Percentiles rank a stretch among this genome's conserved stretches.
Conservation (phyloP, 1,140 invertebrate species). For the Magallana angulata region DNA sequence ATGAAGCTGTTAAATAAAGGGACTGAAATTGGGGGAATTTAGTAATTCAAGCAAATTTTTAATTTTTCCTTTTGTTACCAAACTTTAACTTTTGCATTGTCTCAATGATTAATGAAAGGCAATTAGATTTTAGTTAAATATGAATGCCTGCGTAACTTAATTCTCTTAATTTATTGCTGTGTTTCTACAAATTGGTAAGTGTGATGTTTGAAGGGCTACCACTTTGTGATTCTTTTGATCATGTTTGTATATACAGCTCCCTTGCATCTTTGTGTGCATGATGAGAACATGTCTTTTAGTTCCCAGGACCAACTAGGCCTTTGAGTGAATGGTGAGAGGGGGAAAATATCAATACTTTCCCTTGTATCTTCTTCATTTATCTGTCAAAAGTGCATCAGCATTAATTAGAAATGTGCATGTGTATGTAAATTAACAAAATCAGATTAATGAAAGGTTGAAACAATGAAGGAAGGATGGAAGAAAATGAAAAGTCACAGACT, state of each 20-base stretch:
- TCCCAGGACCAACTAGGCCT: not conserved
- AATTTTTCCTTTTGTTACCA: too few species aligned
- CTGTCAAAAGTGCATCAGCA: conserved; percentile 21
- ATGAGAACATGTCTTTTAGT: not conserved
- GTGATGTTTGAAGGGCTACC: not conserved
- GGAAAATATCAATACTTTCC: not conserved
- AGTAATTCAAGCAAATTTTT: too few species aligned
- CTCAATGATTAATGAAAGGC: too few species aligned
- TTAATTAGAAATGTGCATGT: conserved; percentile 18
- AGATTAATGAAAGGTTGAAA: too few species aligned
- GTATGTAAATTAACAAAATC: not conserved
- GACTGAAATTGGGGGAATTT: too few species aligned
- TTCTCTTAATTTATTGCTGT: not conserved
- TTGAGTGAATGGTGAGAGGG: not conserved
- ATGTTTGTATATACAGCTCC: not conserved
- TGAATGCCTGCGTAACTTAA: not conserved
- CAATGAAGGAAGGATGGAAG: not conserved
- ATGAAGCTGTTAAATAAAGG: too few species aligned
- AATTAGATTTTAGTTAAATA: not conserved
- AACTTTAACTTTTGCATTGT: too few species aligned
- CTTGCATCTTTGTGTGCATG: not conserved
- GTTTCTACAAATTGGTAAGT: not conserved
- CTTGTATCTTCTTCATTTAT: conserved; percentile 22
- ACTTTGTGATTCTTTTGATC: not conserved
- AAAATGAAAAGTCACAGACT: not conserved